Evolutionary conservation across 2,888 invertebrate species (phyloP).

Genomic region (Ormyrus thymus): DNA sequence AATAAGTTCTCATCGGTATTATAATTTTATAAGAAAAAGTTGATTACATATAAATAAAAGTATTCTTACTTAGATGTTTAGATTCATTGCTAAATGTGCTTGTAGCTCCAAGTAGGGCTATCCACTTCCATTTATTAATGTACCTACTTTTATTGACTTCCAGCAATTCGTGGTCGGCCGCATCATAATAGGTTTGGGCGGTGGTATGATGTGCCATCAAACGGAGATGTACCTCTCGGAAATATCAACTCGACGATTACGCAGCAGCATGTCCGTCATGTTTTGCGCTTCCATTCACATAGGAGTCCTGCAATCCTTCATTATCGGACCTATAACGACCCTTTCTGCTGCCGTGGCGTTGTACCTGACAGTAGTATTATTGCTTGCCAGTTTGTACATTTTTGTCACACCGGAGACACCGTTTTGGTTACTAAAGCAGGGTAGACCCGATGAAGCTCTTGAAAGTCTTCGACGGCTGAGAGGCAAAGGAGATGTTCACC

Average conservation of each 20-base stretch:
- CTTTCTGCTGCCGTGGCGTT: slow-evolving; percentile 41
- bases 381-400: slow-evolving; percentile 19
- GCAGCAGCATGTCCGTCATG: slow-evolving; percentile 51
- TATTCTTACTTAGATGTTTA: too few relatives aligned
- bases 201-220: slow-evolving; percentile 51
- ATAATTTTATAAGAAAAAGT: too few relatives aligned
- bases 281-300: slow-evolving; percentile 52
- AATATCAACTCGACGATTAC: slow-evolving; percentile 34
- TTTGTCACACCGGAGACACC: slow-evolving; percentile 51
- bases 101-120: too few relatives aligned
- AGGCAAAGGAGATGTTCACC: slow-evolving; percentile 32
- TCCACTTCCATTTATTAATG: too few relatives aligned
- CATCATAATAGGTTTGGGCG: slow-evolving; percentile 43
- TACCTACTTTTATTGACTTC: not conserved
- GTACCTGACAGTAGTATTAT: slow-evolving; percentile 37
- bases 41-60: too few relatives aligned
- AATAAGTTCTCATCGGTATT: too few relatives aligned
- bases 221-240: slow-evolving; percentile 56
- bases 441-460: slow-evolving; percentile 45
- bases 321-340: slow-evolving; percentile 34
- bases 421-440: slow-evolving; percentile 49
- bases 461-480: slow-evolving; percentile 47
- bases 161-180: slow-evolving; percentile 50
- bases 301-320: slow-evolving; percentile 51
- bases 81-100: too few relatives aligned